These are phyloP conservation scores for Rhabdomys dilectus DNA, from an alignment of 2,113 vertebrate genomes.

Conservation along the genomic window DNA sequence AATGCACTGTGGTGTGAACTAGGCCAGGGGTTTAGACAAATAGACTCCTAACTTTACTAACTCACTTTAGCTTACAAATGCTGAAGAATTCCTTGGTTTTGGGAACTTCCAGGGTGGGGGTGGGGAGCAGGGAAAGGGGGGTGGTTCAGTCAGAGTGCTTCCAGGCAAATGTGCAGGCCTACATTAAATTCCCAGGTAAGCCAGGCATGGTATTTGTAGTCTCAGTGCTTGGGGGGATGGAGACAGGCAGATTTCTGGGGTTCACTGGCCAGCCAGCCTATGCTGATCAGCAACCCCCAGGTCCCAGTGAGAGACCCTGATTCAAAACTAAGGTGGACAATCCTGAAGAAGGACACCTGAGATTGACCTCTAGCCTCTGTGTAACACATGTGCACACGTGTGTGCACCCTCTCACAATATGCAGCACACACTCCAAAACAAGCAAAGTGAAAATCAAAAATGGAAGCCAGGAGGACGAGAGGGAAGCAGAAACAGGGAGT, in stretches of 20 bases:
- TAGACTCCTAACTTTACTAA: background rate
- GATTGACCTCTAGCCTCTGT: background rate
- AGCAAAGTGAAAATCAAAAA: background rate
- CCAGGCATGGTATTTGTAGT: background rate
- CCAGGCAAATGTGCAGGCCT: too few relatives aligned
- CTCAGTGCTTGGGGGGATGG: background rate
- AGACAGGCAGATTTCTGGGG: background rate
- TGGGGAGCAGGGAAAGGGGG: background rate
- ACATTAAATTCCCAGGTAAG: background rate
- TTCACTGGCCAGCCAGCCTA: background rate
- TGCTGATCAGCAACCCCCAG: background rate
- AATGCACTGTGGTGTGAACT: background rate
- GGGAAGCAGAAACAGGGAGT: background rate
- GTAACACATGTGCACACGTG: background rate
- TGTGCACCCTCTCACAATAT: background rate
- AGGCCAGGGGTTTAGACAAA: background rate
- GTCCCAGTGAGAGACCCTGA: background rate
- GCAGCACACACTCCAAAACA: background rate
- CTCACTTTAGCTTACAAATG: background rate
- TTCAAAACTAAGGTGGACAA: background rate
- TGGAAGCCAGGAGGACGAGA: background rate
- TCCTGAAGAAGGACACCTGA: background rate
- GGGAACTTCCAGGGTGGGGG: background rate
- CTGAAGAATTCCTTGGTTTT: background rate
- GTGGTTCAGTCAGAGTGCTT: background rate